phyloP scores from a whole-genome alignment of 2,888 invertebrate genomes.

The Eupeodes latifasciatus region DNA sequence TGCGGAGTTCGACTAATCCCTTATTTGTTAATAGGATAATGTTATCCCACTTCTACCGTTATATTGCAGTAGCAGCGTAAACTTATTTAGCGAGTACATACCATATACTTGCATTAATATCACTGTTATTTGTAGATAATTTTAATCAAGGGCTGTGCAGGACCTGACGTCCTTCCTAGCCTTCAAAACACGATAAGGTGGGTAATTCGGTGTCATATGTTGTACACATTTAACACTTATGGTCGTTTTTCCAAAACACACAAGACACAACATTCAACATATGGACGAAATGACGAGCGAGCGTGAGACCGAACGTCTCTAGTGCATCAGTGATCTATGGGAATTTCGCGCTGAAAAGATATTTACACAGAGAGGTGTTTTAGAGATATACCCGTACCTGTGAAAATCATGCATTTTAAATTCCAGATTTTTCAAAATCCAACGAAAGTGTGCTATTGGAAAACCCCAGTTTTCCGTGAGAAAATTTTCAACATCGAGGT shows the following conservation, averaged over 20 bases:
- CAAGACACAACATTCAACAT: neutral
- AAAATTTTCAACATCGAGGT: constrained; percentile 47
- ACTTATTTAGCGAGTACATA: constrained; percentile 17
- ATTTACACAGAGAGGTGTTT: constrained; percentile 19
- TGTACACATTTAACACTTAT: constrained; percentile 83
- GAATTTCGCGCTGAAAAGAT: constrained; percentile 51
- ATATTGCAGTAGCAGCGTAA: neutral
- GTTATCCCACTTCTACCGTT: constrained; percentile 25
- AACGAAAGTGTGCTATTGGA: constrained; percentile 52
- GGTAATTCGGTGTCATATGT: constrained; percentile 81
- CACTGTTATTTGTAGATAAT: constrained; percentile 66
- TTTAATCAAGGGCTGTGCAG: constrained; percentile 56
- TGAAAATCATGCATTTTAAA: constrained; percentile 30
- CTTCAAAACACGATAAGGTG: constrained; percentile 40
- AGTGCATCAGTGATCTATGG: constrained; percentile 37
- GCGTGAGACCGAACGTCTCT: constrained; percentile 47
- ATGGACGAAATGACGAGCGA: constrained; percentile 34
- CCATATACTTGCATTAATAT: constrained; percentile 22
- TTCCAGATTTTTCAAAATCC: constrained; percentile 69
- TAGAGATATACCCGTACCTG: constrained; percentile 38
- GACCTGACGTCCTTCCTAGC: constrained; percentile 57
- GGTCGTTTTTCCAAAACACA: constrained; percentile 79
- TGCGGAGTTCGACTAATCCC: constrained; percentile 64
- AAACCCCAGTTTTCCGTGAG: constrained; percentile 71
- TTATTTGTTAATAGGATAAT: constrained; percentile 74